These are phyloP conservation scores for Macrophya annulata DNA, from an alignment of 2,888 invertebrate species.

Conservation along the genomic window DNA sequence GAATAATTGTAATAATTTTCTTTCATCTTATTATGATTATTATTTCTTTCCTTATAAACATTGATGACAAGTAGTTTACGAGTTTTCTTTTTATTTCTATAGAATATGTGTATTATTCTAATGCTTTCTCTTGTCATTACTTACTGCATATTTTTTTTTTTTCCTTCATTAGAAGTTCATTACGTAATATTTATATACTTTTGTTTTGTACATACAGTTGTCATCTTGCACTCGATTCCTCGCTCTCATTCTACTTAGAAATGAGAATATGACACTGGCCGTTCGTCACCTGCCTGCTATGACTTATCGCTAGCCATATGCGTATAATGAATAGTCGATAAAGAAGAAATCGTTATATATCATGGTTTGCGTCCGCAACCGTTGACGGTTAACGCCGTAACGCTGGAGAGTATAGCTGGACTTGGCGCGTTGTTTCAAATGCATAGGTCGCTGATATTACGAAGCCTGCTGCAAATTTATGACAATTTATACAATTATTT, in stretches of 20 bases:
- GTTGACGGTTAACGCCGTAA: no score
- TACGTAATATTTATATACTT: neutral
- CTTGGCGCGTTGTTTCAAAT: neutral
- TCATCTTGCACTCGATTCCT: neutral
- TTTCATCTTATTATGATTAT: neutral
- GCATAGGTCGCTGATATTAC: neutral
- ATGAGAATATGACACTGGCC: neutral
- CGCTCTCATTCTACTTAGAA: neutral
- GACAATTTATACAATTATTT: neutral
- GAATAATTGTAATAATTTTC: neutral
- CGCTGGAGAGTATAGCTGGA: no score
- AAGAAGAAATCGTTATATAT: neutral
- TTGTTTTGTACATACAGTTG: neutral
- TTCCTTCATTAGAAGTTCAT: neutral
- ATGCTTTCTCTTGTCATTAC: neutral
- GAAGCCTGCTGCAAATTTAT: neutral
- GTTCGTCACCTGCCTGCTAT: neutral
- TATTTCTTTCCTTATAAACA: neutral
- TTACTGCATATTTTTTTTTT: constrained; percentile 32
- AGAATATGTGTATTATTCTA: neutral
- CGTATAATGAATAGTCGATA: neutral
- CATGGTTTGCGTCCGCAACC: no score
- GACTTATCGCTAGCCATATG: neutral
- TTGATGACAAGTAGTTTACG: neutral
- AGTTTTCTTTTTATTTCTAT: neutral